Percentiles rank a stretch among this genome's conserved stretches.
phyloP scores from a whole-genome alignment of 2,888 invertebrate species.

The Andrena hattorfiana region DNA sequence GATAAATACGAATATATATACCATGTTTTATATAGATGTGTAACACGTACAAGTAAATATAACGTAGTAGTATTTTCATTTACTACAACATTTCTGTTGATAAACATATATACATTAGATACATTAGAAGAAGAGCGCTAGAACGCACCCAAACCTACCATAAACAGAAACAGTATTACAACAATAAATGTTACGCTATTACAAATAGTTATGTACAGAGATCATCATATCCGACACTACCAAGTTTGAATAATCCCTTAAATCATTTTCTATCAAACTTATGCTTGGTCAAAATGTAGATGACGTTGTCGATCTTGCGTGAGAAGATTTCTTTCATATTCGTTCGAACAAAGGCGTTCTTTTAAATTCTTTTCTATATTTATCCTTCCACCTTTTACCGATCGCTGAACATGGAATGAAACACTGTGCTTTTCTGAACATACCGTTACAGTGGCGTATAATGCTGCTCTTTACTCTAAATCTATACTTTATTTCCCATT shows the following conservation, averaged over 20 bases:
- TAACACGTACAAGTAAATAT: slow-evolving; percentile 38
- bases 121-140: slow-evolving; percentile 57
- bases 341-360: slow-evolving; percentile 8
- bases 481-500: slow-evolving; percentile 86
- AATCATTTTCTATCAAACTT: slow-evolving; percentile 20
- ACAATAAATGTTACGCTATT: slow-evolving; percentile 22
- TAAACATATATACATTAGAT: slow-evolving; percentile 63
- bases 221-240: slow-evolving; percentile 9
- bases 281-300: slow-evolving; percentile 6
- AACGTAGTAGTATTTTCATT: slow-evolving; percentile 46
- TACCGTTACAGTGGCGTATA: slow-evolving; percentile 30
- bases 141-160: slow-evolving; percentile 59
- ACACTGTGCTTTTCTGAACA: slow-evolving; percentile 47
- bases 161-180: slow-evolving; percentile 30
- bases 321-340: slow-evolving; percentile 4
- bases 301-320: background rate
- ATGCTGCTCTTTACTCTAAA: slow-evolving; percentile 7
- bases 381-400: slow-evolving; percentile 12
- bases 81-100: slow-evolving; percentile 41
- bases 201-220: slow-evolving; percentile 37
- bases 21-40: slow-evolving; percentile 38
- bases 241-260: slow-evolving; percentile 14
- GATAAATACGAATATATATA: slow-evolving; percentile 38
- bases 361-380: slow-evolving; percentile 5
- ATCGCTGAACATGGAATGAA: slow-evolving; percentile 65